Evolutionary conservation across 2,888 invertebrate species (phyloP).

Genomic region (Trachelus troglodyta): DNA sequence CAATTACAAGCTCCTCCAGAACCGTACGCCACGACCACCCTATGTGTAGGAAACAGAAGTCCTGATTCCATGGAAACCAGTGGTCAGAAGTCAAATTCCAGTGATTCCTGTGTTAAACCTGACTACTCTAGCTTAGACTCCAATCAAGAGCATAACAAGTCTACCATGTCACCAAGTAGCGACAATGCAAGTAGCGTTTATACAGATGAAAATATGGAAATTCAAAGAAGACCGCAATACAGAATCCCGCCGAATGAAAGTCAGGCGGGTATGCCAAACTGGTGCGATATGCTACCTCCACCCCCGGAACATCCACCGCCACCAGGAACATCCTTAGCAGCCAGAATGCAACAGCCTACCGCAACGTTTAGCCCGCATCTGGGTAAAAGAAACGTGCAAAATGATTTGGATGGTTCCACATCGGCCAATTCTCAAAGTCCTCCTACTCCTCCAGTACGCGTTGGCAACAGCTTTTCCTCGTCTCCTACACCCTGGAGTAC

Average conservation of each 20-base stretch:
- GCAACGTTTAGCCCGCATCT: constrained; percentile 59
- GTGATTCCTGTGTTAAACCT: constrained; percentile 63
- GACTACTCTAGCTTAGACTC: constrained; percentile 64
- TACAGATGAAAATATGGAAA: constrained; percentile 56
- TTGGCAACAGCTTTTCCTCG: constrained; percentile 47
- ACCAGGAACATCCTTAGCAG: constrained; percentile 56
- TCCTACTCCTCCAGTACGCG: constrained; percentile 58
- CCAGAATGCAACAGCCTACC: constrained; percentile 39
- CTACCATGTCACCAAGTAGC: constrained; percentile 62
- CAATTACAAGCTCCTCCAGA: constrained; percentile 72
- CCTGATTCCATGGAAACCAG: constrained; percentile 64
- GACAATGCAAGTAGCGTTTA: constrained; percentile 63
- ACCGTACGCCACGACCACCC: constrained; percentile 81
- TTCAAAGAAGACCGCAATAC: constrained; percentile 48
- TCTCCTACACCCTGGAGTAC: constrained; percentile 60
- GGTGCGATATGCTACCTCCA: constrained; percentile 76
- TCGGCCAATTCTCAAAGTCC: constrained; percentile 60
- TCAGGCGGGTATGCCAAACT: constrained; percentile 65
- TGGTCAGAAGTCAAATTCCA: constrained; percentile 63
- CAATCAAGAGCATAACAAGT: constrained; percentile 61
- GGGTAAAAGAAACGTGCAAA: constrained; percentile 53
- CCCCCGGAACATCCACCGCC: constrained; percentile 73
- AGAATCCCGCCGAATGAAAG: constrained; percentile 34
- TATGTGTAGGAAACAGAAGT: constrained; percentile 67
- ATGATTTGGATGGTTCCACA: constrained; percentile 52